Conservation (phyloP, 2,888 invertebrate species). For the Phytoseiulus persimilis region DNA sequence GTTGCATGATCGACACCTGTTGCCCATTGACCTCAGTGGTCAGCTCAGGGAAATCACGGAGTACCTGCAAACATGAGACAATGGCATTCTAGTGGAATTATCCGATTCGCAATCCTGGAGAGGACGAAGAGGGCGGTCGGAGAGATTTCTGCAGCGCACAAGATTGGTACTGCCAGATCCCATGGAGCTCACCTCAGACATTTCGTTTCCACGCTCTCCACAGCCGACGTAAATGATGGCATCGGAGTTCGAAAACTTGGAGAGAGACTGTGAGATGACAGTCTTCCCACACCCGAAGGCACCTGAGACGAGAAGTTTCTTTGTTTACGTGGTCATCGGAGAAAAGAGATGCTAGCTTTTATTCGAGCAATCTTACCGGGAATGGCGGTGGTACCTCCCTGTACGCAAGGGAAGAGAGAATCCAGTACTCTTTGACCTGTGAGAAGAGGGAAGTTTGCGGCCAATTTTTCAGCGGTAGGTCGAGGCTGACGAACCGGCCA, state of each 20-base stretch:
- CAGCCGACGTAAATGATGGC: conserved; percentile 99
- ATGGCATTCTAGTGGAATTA: neutral
- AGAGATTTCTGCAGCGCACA: no score
- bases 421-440: conserved; percentile 97
- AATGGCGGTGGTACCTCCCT: conserved; percentile 88
- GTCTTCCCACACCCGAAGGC: conserved; percentile 99
- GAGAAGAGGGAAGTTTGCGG: conserved; percentile 93
- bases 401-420: conserved; percentile 85
- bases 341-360: no score
- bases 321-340: no score
- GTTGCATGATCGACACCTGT: conserved; percentile 97
- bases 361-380: conserved; percentile 59
- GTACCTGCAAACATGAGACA: conserved; percentile 55
- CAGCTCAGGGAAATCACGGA: conserved; percentile 96
- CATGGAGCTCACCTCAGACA: conserved; percentile 68
- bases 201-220: conserved; percentile 99
- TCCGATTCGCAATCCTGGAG: no score
- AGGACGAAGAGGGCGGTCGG: no score
- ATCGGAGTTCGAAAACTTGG: conserved; percentile 99
- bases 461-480: conserved; percentile 92
- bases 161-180: no score
- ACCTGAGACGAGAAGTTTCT: neutral
- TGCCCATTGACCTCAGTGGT: conserved; percentile 89
- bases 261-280: conserved; percentile 97
- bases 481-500: conserved; percentile 99